These are phyloP conservation scores for Bilobella aurantiaca DNA, from an alignment of 1,140 invertebrate genomes.

Conservation along the genomic window DNA sequence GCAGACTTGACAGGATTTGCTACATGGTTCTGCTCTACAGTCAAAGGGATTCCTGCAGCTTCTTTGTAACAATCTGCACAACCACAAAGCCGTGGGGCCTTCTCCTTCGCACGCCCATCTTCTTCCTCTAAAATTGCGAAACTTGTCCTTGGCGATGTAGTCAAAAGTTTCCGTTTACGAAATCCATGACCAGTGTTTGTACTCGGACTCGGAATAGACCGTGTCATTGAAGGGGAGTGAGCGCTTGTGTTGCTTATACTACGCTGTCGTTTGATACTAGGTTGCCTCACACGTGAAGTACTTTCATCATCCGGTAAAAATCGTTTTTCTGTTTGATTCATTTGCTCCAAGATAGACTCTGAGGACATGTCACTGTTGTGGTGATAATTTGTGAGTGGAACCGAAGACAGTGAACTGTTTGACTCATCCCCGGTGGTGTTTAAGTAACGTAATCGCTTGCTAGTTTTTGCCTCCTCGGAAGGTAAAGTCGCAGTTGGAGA, in stretches of 20 bases:
- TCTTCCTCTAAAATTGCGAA: constrained; percentile 1
- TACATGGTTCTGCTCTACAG: background rate
- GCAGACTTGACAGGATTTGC: background rate
- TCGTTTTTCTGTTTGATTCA: constrained; percentile 35
- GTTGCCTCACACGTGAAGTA: constrained; percentile 3
- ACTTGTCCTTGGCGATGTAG: background rate
- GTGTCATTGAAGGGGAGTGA: background rate
- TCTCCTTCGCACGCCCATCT: constrained; percentile 24
- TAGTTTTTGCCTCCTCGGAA: background rate
- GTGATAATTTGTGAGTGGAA: background rate
- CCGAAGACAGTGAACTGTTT: background rate
- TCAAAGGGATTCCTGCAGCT: constrained; percentile 20
- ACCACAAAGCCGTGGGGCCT: constrained; percentile 20
- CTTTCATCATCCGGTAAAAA: constrained; percentile 31
- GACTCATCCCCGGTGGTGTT: background rate
- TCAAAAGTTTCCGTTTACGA: constrained; percentile 19
- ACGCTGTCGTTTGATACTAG: constrained; percentile 10
- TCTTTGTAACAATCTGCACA: constrained; percentile 33
- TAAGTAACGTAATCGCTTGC: constrained; percentile 1
- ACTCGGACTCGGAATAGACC: background rate
- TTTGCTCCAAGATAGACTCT: constrained; percentile 33
- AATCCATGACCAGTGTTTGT: constrained; percentile 8
- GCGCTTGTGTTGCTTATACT: background rate
- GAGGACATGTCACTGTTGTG: constrained; percentile 17
- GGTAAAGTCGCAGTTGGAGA: too few species aligned